Evolutionary conservation across 2,888 invertebrate species (phyloP), one percentile per base, ranked within the genome.

Genomic region (Oscheius sp.): DNA sequence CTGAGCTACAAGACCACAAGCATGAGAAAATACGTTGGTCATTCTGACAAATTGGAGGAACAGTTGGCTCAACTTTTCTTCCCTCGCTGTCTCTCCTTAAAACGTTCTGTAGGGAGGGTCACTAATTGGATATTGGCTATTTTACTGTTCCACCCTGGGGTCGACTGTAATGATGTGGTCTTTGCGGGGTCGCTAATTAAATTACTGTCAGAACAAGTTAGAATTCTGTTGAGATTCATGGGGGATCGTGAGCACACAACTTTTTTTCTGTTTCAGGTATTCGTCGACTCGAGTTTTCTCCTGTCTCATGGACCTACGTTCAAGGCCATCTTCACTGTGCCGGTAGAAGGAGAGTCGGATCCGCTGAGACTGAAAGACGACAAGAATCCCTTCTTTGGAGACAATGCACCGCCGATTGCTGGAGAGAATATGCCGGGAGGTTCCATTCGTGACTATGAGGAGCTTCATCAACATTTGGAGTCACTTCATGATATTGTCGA

Each of bases 401-500:
- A 77, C 42, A 35, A 74, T 76, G 70, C 73, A 75, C n/a, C 81
- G 75, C 47, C 68, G 7, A 55, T 68, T 55, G 68, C 68, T 37
- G 68, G 55, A n/a, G 68, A 68, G 2, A 68, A 68, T 55, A 29
- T 68, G 21, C n/a, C n/a, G 33, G 55, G 51, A 7, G 81, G 81
- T 2, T 70, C 74, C 5, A 81, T 83, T 32, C 81, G 83, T 9
- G 79, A 83, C 74, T 81, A 81, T 50, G 79, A 78, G 42, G 68
- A 75, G 10, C 77, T 88, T 42, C 84, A 87, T 42, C 80, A 79
- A 10, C 76, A 83, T 29, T 76, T 88, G 29, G 88, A 88, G 72
- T 77, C 79, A 62, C 84, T 83, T 77, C 85, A 88, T 73, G 88
- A 88, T 63, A 79, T 83, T n/a, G 85, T 88, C 10, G 86, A 88